Evolutionary conservation across 2,888 invertebrate species (phyloP).

Genomic region (Mimas tiliae): DNA sequence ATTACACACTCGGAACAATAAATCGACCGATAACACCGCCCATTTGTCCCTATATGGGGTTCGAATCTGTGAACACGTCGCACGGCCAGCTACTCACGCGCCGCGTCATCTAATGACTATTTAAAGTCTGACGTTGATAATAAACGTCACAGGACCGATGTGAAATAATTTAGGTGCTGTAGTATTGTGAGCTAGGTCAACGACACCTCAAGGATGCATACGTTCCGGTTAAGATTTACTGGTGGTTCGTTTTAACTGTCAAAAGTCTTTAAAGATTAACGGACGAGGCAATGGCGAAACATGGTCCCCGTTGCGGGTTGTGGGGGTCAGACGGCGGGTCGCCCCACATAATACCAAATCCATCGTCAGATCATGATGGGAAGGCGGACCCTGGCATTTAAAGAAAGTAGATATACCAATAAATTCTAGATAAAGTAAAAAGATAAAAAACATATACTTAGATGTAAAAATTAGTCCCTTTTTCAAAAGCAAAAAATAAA

Average conservation of each 20-base stretch:
- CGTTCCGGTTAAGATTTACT: constrained; percentile 8
- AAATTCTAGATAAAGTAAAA: too few relatives aligned
- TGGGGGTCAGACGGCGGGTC: too few relatives aligned
- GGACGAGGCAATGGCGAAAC: too few relatives aligned
- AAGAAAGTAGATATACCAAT: too few relatives aligned
- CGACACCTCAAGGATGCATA: constrained; percentile 16
- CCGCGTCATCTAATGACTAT: background rate
- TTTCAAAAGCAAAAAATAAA: too few relatives aligned
- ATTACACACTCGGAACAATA: background rate
- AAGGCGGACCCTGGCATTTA: too few relatives aligned
- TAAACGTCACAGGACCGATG: background rate
- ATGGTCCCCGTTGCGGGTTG: too few relatives aligned
- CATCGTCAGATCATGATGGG: too few relatives aligned
- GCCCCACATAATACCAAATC: too few relatives aligned
- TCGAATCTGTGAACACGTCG: background rate
- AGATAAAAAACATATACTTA: too few relatives aligned
- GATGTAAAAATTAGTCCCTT: too few relatives aligned
- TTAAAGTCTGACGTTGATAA: background rate
- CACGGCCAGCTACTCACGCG: background rate
- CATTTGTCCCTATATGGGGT: background rate
- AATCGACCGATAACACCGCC: background rate
- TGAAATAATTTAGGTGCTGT: constrained; percentile 1
- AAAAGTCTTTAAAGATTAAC: background rate
- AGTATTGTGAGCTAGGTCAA: constrained; percentile 19
- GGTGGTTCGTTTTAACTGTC: background rate